Base-by-base conservation (phyloP, 2,888 invertebrate genomes). In the Tinea trinotella region DNA sequence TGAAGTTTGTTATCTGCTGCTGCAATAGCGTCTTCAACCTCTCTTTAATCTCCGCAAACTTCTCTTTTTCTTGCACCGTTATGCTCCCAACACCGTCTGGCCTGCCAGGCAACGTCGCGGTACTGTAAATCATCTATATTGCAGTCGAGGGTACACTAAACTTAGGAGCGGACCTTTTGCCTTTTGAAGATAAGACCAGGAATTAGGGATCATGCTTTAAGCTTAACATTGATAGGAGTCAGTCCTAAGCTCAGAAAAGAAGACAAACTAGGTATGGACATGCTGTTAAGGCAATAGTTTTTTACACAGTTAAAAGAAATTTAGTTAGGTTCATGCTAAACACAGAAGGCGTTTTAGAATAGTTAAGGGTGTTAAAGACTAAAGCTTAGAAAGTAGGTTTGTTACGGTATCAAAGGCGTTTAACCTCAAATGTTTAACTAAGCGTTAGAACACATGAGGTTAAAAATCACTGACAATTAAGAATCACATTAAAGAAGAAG, bases 71-170 rank as follows among this genome's bases (percentile, higher is more conserved):
- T 74, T 97, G 98, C 67, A 96, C 93, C 9, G 98, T 97, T 68
- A 99, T 98, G 70, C 99, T 99, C 63, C 98, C 99, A 62, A 99
- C 96, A 54, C 99, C 98, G 85, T 99, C 99, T 58, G 99, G 98
- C 87, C 98, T 97, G 87, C 76, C 85, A 84, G 84, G 79, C 76
- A 83, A 81, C 76, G 83, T 82, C 70, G 81, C 77, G 65, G 79
- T 82, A 84, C 83, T 84, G 84, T 83, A 78, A 84, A 83, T 34
- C 46, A 57, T 49, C 52, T 52, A 30, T 52, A 35, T 57, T 55
- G 49, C 22, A 22, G 55, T 54, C 49, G 44, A 40, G 50, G 57
- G 55, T 35, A 30, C 17, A 52, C 52, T 52, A 52, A 12, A 17
- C 13, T 40, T 40, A 40, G 40, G 40, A 40, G 40, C 15, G 40